Evolutionary conservation across 1,140 invertebrate genomes (phyloP).

Genomic region (Ceratina japonica): DNA sequence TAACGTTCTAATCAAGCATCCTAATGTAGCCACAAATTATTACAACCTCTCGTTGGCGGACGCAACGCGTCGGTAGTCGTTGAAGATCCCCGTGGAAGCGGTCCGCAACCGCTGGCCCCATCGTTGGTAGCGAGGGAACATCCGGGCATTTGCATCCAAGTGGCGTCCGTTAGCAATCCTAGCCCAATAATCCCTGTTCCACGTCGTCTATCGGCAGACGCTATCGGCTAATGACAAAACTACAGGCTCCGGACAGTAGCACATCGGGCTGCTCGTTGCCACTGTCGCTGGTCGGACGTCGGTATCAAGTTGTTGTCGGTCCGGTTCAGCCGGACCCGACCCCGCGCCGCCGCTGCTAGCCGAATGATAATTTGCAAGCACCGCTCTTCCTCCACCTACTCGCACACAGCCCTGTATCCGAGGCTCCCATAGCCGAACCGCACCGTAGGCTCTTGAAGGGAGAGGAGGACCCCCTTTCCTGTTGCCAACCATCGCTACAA

Average conservation of each 20-base stretch:
- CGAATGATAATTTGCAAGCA: constrained; percentile 78
- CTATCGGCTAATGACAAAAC: constrained; percentile 80
- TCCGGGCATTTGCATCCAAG: constrained; percentile 72
- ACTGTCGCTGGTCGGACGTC: constrained; percentile 55
- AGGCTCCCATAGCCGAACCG: constrained; percentile 33
- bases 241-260: constrained; percentile 74
- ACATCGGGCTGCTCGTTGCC: constrained; percentile 29
- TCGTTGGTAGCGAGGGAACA: constrained; percentile 26
- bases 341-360: constrained; percentile 65
- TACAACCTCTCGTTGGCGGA: constrained; percentile 37
- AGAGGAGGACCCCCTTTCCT: constrained; percentile 42
- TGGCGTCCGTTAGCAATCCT: constrained; percentile 74
- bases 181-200: constrained; percentile 77
- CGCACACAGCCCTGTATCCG: constrained; percentile 28
- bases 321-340: constrained; percentile 71
- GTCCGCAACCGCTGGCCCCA: not conserved
- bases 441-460: constrained; percentile 39
- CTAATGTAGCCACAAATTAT: constrained; percentile 52
- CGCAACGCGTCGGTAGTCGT: constrained; percentile 7
- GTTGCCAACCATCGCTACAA: constrained; percentile 48
- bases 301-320: constrained; percentile 78
- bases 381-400: constrained; percentile 51
- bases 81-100: constrained; percentile 25
- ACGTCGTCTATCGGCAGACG: constrained; percentile 75
- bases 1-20: constrained; percentile 51